Evolutionary conservation across 2,113 vertebrate genomes (phyloP), one percentile per base, ranked within the genome.

Genomic region (Sula dactylatra): DNA sequence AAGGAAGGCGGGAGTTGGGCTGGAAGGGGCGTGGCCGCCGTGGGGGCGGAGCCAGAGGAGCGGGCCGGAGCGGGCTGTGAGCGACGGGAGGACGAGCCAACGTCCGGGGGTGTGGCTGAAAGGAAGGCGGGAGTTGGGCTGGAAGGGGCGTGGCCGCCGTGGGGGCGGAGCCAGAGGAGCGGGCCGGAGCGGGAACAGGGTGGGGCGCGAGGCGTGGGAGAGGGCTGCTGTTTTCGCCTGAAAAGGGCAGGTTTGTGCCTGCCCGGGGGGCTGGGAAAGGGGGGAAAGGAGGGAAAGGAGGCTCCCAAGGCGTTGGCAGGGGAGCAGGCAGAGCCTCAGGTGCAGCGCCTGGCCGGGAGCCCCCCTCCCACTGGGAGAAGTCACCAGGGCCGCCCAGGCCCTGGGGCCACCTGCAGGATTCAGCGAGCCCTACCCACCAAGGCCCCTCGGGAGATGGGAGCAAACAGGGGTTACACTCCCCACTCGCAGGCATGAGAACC

Each of bases 181-280:
- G 44, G 38, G 27, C 18, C 2, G 26, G 15, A 27, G 13, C 32
- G n/a, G 59, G 50, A 42, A 72, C 58, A 73, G 8, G 44, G 19
- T 8, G 34, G 3, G 8, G 47, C 7, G 52, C 12, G 54, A 32
- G 11, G 17, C 1, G 5, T 10, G 42, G 42, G 42, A 42, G 42
- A 13, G 42, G 8, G 3, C 3, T 1, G 27, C 27, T 11, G 17
- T 4, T 7, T 34, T 11, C 1, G 2, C 2, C 26, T 7, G 16
- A 2, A 3, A 0, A 0, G 14, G n/a, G 10, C 0, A 1, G 25
- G 4, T 11, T 5, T 25, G 42, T 14, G 25, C 4, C 29, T 16
- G 44, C 44, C 44, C 44, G 44, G 44, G 44, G 14, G 16, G 42
- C 12, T 15, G 42, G 42, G 12, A 44, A 44, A 44, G 42, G 42